phyloP scores from a whole-genome alignment of 2,797 vertebrate species.

The Myioborus melanocephalus region DNA sequence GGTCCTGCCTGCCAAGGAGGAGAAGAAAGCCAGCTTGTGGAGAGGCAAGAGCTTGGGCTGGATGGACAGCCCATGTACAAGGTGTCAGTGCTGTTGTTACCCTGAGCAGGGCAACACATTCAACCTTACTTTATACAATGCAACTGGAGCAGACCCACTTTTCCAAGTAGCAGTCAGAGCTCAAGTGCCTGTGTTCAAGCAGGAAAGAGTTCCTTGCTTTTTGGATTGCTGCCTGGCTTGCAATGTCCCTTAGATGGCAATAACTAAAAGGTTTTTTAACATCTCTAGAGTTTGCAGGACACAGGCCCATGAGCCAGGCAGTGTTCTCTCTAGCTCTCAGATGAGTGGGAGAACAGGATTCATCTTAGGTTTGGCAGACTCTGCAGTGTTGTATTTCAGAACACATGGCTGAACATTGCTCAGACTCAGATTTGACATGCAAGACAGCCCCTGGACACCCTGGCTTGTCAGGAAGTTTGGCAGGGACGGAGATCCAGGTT shows the following conservation, averaged over 20 bases:
- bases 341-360: background rate
- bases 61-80: fast-evolving
- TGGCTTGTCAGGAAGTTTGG: background rate
- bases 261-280: background rate
- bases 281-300: background rate
- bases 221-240: background rate
- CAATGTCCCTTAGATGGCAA: background rate
- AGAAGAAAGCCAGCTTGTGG: background rate
- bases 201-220: background rate
- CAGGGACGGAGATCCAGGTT: background rate
- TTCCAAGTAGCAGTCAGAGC: background rate
- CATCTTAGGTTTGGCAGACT: background rate
- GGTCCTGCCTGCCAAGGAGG: background rate
- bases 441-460: background rate
- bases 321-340: background rate
- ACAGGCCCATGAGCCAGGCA: background rate
- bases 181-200: background rate
- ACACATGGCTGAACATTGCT: background rate
- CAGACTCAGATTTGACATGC: background rate
- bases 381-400: background rate
- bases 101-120: background rate
- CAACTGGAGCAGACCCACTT: background rate
- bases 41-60: background rate
- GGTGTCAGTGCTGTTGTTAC: background rate
- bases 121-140: background rate